These are phyloP conservation scores for Berghia stephanieae DNA, from an alignment of 1,140 invertebrate species.

Conservation along the genomic window DNA sequence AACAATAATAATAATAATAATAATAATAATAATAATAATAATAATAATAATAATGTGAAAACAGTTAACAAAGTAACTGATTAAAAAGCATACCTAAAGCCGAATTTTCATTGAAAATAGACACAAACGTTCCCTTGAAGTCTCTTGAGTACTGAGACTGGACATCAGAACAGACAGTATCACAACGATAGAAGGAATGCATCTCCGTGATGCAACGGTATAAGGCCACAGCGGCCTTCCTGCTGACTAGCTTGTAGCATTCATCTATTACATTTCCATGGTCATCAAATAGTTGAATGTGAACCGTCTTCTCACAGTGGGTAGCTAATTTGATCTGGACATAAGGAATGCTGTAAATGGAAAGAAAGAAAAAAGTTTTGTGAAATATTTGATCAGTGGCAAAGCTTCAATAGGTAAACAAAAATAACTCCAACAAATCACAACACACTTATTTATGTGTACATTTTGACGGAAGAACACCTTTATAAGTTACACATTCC, in stretches of 20 bases:
- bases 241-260: conserved; percentile 83
- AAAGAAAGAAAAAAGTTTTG: neutral
- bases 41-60: neutral
- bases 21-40: neutral
- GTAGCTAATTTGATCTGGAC: conserved; percentile 83
- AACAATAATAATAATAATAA: neutral
- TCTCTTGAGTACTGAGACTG: conserved; percentile 88
- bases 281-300: conserved; percentile 72
- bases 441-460: too few relatives aligned
- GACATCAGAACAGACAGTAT: conserved; percentile 86
- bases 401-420: neutral
- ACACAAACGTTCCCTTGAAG: conserved; percentile 90
- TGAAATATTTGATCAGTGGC: neutral
- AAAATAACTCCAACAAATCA: neutral
- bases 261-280: conserved; percentile 74
- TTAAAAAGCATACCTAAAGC: too few relatives aligned
- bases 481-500: too few relatives aligned
- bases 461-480: too few relatives aligned
- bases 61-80: conserved; percentile 72
- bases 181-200: conserved; percentile 90
- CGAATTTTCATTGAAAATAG: conserved; percentile 85
- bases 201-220: conserved; percentile 90
- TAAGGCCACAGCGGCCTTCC: conserved; percentile 79
- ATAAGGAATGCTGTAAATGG: conserved; percentile 79
- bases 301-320: conserved; percentile 78